phyloP scores from a whole-genome alignment of 2,113 vertebrate genomes.

The Salvelinus fontinalis region DNA sequence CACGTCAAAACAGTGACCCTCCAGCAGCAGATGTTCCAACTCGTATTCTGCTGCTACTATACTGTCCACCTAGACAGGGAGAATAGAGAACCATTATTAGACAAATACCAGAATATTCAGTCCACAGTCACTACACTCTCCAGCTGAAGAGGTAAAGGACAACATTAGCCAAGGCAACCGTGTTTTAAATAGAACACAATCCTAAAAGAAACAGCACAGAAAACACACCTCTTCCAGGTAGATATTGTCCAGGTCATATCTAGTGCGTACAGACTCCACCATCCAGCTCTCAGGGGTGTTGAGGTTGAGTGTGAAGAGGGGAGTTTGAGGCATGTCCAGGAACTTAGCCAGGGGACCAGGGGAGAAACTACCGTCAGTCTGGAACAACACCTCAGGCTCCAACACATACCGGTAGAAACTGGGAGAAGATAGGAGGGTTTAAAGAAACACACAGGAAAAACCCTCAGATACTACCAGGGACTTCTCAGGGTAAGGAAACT shows the following conservation, averaged over 20 bases:
- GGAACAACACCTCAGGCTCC: slow-evolving; percentile 90
- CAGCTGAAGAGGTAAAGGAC: too few relatives aligned
- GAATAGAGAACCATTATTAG: neutral
- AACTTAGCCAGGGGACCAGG: slow-evolving; percentile 91
- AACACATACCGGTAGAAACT: slow-evolving; percentile 95
- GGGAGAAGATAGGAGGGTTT: slow-evolving; percentile 40
- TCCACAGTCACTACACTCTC: neutral
- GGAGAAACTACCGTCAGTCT: slow-evolving; percentile 80
- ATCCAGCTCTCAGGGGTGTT: slow-evolving; percentile 98
- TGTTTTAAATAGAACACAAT: neutral
- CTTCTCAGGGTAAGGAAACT: neutral
- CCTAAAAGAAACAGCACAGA: neutral
- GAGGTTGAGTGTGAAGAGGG: slow-evolving; percentile 92
- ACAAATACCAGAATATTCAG: neutral
- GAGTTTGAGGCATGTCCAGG: slow-evolving; percentile 96
- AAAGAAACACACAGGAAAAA: neutral
- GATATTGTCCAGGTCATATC: slow-evolving; percentile 97
- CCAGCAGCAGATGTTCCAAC: slow-evolving; percentile 90
- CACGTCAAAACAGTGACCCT: slow-evolving; percentile 97
- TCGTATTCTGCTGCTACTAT: slow-evolving; percentile 92
- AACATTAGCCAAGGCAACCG: too few relatives aligned
- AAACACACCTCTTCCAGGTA: slow-evolving; percentile 89
- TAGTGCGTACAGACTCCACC: slow-evolving; percentile 93
- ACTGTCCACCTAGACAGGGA: slow-evolving; percentile 82
- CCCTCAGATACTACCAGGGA: neutral